Conservation (phyloP, 1,140 invertebrate species). For the Drosophila arizonae region DNA sequence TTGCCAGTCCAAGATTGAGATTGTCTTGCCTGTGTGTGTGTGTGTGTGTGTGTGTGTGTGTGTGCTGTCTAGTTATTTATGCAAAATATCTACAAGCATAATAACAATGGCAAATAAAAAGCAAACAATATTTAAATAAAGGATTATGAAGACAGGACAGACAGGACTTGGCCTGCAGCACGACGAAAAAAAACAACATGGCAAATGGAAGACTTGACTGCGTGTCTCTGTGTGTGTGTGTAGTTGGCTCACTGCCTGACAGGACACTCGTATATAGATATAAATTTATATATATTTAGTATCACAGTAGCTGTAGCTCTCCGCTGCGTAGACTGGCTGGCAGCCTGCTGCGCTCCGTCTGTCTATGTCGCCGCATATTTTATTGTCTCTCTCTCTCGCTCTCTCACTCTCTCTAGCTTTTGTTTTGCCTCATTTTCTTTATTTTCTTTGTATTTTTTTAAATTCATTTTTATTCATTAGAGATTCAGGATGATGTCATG, state of each 20-base stretch:
- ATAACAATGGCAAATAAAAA: constrained; percentile 72
- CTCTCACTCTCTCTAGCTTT: background rate
- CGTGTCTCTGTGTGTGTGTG: constrained; percentile 3
- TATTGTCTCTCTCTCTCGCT: constrained; percentile 34
- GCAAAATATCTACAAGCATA: constrained; percentile 70
- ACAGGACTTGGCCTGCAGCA: constrained; percentile 40
- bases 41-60: constrained; percentile 15
- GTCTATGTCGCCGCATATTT: constrained; percentile 46
- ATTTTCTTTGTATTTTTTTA: constrained; percentile 43
- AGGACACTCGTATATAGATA: constrained; percentile 19
- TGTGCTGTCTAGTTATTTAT: constrained; percentile 66
- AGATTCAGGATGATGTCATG: constrained; percentile 70
- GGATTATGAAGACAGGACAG: constrained; percentile 63
- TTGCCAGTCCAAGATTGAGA: constrained; percentile 5
- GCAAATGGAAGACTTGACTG: constrained; percentile 31
- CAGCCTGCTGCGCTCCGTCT: constrained; percentile 60
- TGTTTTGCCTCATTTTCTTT: constrained; percentile 22
- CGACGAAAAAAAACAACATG: constrained; percentile 25
- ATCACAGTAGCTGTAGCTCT: background rate
- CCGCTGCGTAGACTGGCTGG: constrained; percentile 71
- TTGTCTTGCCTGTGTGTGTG: constrained; percentile 33
- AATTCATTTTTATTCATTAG: constrained; percentile 76
- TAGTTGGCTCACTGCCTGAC: constrained; percentile 53
- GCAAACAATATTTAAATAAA: constrained; percentile 75
- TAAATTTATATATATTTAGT: background rate